Base-by-base conservation (phyloP, 2,888 invertebrate genomes). In the Heliconius hortense region DNA sequence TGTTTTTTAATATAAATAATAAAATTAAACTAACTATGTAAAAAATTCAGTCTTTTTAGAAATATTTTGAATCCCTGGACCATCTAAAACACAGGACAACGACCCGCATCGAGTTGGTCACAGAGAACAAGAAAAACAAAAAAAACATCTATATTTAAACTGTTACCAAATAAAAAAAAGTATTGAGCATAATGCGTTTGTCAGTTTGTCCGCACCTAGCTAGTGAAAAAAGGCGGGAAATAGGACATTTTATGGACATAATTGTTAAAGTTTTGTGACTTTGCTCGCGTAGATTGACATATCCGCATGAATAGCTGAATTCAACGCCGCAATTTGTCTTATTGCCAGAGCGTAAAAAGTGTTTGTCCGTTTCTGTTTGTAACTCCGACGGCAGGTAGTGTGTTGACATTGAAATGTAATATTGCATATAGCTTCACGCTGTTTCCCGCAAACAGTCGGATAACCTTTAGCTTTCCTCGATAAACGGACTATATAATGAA, bases 21-120 rank as follows among this genome's bases (percentile, higher is more conserved):
- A 18, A 43, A 15, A 43, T 43, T 43, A 48, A 18, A 18, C 15
- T 43, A 43, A 43, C 15, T 48, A 48, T 48, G 43, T 48, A 5
- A 18, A 2, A 15, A 15, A 18, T 18, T 18, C 3, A 5, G 43
- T 48, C 18, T 18, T 21, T 66, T 66, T 10, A 66, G 1, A 39
- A 11, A 59, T n/a, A 59, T n/a, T 28, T 67, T 24, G n/a, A 67
- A 68, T 53, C 24, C 48, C 63, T n/a, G 35, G 74, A 62, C 67
- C 66, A 66, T 66, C 39, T 53, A 56, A 70, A 35, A 35, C 13
- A n/a, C 26, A 70, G 76, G 56, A 74, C 73, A 74, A 62, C 71
- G 71, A 76, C 70, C 76, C 66, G 48, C 21, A 76, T 64, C 76
- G 13, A 67, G 76, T 71, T 74, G 76, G 76, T 71, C 76, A 71